Conservation (phyloP, 2,113 vertebrate genomes). For the Acanthisitta chloris region DNA sequence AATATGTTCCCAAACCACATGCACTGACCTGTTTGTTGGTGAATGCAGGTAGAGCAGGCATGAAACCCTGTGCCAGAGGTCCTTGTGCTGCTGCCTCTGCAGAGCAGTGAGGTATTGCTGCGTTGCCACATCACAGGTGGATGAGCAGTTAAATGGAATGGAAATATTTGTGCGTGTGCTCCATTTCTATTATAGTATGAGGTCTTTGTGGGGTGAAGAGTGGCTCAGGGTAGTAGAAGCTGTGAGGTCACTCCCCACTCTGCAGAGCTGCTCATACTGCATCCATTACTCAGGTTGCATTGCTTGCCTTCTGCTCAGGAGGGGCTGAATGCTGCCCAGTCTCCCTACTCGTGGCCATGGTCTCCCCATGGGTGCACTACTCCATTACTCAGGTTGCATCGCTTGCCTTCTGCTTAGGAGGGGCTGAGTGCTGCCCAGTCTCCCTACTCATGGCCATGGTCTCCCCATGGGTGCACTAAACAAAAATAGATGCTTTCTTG, state of each 20-base stretch:
- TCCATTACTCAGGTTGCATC: accelerated
- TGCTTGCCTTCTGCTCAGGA: background rate
- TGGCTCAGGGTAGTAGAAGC: background rate
- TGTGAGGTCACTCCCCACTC: background rate
- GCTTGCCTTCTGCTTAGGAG: background rate
- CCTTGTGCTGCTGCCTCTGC: background rate
- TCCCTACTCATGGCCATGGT: background rate
- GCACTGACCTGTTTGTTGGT: background rate
- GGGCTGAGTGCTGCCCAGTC: background rate
- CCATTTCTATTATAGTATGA: accelerated
- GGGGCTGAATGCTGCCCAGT: background rate
- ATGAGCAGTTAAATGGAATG: background rate
- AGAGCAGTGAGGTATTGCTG: background rate
- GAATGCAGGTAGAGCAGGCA: background rate
- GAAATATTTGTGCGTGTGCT: background rate
- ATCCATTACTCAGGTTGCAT: accelerated
- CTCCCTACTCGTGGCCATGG: background rate
- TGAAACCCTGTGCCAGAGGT: background rate
- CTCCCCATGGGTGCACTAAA: accelerated
- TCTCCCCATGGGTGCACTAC: no score
- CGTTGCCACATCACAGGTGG: accelerated
- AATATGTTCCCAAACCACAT: background rate
- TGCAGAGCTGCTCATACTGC: background rate
- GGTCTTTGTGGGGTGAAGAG: background rate
- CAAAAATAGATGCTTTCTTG: background rate